Base-by-base conservation (phyloP, 2,888 invertebrate genomes). In the Girardia tigrina region DNA sequence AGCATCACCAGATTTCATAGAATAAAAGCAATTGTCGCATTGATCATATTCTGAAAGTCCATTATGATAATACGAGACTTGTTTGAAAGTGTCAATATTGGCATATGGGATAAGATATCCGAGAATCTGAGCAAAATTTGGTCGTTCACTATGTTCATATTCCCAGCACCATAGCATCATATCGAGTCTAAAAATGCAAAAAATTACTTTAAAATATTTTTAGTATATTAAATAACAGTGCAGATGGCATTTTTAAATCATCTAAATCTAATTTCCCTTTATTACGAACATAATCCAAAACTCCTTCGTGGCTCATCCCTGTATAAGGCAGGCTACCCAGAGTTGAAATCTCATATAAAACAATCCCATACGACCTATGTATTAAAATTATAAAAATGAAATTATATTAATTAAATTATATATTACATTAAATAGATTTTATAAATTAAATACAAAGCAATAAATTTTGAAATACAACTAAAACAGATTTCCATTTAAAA, bases 321-420 rank as follows among this genome's bases (percentile, higher is more conserved):
- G n/a, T 12, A 27, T 70, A 74, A 16, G 74, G 74, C 4, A 74
- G 72, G n/a, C 70, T 71, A 23, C 71, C 71, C 2, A 74, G 73
- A 6, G 74, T 74, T 20, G 70, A 70, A 73, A 74, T 74, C 26
- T 74, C 74, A 70, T 69, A 74, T n/a, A 74, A 27, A 74, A 74
- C 74, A 14, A 74, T 71, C 12, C 74, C 74, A 26, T 73, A 74
- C 12, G 74, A 70, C 74, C 74, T 74, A 56, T 23, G 73, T n/a
- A 16, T 14, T 14, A 42, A 14, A 42, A 42, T 14, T 42, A 16
- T 16, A 14, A 42, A 16, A 42, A 20, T 20, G n/a, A n/a, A n/a
- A n/a, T n/a, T n/a, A n/a, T n/a, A n/a, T n/a, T n/a, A n/a, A n/a
- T n/a, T n/a, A n/a, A n/a, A n/a, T n/a, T n/a, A n/a, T n/a, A n/a